These are phyloP conservation scores for Lasius platythorax DNA, from an alignment of 2,888 invertebrate genomes.

Conservation along the genomic window DNA sequence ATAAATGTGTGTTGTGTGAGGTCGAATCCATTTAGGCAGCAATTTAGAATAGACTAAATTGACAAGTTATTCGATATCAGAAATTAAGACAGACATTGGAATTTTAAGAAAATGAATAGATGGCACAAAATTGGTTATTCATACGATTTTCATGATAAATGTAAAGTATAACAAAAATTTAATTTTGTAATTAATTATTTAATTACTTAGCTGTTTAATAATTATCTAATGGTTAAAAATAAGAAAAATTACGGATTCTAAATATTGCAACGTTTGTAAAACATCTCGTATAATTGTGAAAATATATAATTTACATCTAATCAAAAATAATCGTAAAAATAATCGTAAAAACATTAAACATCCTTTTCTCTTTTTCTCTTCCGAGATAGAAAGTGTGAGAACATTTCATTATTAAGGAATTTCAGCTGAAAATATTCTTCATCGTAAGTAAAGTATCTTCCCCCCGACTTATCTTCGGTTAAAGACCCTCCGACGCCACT, in stretches of 20 bases:
- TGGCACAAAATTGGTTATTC: background rate
- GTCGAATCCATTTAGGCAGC: background rate
- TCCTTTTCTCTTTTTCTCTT: background rate
- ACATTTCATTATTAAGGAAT: slow-evolving; percentile 17
- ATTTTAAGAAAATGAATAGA: slow-evolving; percentile 3
- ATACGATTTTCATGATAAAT: background rate
- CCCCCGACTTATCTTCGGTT: slow-evolving; percentile 65
- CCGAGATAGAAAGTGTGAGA: background rate
- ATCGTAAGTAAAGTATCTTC: slow-evolving; percentile 26
- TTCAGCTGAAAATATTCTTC: slow-evolving; percentile 20
- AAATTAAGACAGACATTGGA: slow-evolving; percentile 9
- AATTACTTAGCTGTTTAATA: background rate
- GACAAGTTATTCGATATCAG: slow-evolving; percentile 17
- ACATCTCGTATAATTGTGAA: background rate
- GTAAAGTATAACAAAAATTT: background rate
- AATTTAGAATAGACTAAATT: slow-evolving; percentile 31
- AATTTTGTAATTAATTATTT: background rate
- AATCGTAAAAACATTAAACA: background rate
- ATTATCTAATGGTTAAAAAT: background rate
- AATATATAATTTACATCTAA: background rate
- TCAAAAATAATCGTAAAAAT: background rate
- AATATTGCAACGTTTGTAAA: background rate
- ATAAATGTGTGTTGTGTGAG: background rate
- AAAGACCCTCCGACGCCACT: slow-evolving; percentile 66
- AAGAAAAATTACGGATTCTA: background rate